phyloP scores from a whole-genome alignment of 2,888 invertebrate species.

The Torymus tubicola region DNA sequence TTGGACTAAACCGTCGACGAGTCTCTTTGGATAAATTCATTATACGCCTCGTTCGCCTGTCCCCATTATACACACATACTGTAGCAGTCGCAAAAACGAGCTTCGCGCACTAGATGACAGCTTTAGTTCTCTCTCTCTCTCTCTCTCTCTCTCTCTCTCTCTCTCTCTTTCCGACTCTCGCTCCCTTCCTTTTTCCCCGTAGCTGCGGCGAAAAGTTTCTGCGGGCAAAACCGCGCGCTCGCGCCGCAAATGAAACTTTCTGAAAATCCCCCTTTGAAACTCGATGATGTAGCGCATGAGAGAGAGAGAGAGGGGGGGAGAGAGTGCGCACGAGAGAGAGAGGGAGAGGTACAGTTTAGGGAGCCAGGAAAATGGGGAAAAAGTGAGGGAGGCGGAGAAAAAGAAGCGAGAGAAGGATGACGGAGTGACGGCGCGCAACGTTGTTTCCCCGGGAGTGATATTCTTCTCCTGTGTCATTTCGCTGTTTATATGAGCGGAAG shows the following conservation, averaged over 20 bases:
- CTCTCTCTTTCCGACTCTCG: background rate
- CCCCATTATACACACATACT: background rate
- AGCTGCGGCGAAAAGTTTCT: constrained; percentile 16
- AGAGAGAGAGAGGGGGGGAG: background rate
- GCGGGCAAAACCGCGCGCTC: constrained; percentile 11
- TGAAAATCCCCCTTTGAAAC: constrained; percentile 30
- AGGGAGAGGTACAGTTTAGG: background rate
- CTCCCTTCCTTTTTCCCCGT: background rate
- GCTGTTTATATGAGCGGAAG: background rate
- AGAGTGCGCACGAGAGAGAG: background rate
- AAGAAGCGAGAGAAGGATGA: background rate
- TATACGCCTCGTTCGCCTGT: background rate
- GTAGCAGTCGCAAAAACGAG: too few species aligned
- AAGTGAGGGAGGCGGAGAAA: background rate
- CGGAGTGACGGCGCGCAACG: constrained; percentile 5
- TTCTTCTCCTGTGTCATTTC: background rate
- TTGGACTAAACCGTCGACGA: too few species aligned
- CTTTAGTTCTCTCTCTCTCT: background rate
- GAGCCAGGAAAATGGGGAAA: background rate
- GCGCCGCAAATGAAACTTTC: constrained; percentile 37
- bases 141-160: background rate
- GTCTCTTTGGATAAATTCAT: background rate
- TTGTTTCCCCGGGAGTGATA: constrained; percentile 30
- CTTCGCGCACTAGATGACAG: too few species aligned
- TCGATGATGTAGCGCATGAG: constrained; percentile 12